A percentile compares a stretch with the other conserved stretches of the same genome.
Conservation (phyloP, 2,888 invertebrate species). For the Pediacus dermestoides region DNA sequence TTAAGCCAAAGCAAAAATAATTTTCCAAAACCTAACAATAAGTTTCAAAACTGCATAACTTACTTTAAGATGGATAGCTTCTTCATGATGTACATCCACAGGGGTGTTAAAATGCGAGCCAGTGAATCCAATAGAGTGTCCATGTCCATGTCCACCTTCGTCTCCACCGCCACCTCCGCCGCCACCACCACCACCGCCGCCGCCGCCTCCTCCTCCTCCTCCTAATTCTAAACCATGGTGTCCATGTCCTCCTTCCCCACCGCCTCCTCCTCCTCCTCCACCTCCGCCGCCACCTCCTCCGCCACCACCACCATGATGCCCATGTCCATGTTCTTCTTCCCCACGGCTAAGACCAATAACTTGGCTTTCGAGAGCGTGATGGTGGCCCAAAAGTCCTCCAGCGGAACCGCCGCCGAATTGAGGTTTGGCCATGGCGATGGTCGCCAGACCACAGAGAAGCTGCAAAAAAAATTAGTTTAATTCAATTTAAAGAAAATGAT, state of each 20-base stretch:
- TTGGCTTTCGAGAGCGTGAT: constrained; percentile 22
- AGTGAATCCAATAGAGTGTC: constrained; percentile 27
- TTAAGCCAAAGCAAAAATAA: too few relatives aligned
- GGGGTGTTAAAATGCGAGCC: constrained; percentile 37
- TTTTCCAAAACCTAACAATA: too few relatives aligned
- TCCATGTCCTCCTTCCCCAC: constrained; percentile 16
- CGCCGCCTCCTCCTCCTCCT: constrained; percentile 15
- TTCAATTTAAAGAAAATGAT: background rate
- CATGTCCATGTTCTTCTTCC: constrained; percentile 25
- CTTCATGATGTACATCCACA: constrained; percentile 39
- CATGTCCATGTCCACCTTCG: constrained; percentile 15
- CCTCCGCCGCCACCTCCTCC: constrained; percentile 16
- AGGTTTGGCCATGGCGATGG: constrained; percentile 21
- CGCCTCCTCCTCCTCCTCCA: constrained; percentile 12
- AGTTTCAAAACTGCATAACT: too few relatives aligned
- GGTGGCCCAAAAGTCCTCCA: constrained; percentile 30
- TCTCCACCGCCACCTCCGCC: constrained; percentile 16
- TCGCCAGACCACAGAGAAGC: constrained; percentile 22
- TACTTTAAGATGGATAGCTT: constrained; percentile 40
- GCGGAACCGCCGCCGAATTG: constrained; percentile 30
- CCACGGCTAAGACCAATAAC: constrained; percentile 35
- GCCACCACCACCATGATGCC: constrained; percentile 16
- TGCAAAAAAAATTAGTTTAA: constrained; percentile 13
- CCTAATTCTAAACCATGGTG: constrained; percentile 13
- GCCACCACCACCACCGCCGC: constrained; percentile 13